phyloP scores from a whole-genome alignment of 2,888 invertebrate species.

The Tupiocoris notatus region DNA sequence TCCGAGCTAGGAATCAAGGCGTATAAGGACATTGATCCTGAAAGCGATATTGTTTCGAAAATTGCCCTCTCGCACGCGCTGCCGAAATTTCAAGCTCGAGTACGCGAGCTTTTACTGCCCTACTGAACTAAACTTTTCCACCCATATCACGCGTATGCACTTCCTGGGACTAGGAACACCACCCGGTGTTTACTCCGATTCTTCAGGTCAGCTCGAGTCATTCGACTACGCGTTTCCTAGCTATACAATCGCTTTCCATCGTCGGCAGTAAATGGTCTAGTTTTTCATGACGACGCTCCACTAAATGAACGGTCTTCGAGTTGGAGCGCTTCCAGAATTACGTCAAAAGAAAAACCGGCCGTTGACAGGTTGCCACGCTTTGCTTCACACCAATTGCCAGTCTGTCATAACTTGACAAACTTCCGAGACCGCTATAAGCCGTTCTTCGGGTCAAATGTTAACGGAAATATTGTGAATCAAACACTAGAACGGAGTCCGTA shows the following conservation, averaged over 20 bases:
- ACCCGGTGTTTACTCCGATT: neutral
- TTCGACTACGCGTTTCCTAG: neutral
- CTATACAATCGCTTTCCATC: neutral
- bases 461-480: no score
- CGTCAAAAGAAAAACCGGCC: conserved; percentile 19
- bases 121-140: no score
- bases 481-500: no score
- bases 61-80: no score
- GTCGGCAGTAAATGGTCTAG: neutral
- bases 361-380: neutral
- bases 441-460: no score
- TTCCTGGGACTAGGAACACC: no score
- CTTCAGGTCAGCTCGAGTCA: neutral
- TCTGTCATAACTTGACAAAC: neutral
- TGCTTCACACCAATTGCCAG: neutral
- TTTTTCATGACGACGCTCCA: neutral
- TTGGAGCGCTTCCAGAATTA: conserved; percentile 14
- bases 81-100: no score
- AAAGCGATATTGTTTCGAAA: no score
- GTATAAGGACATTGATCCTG: no score
- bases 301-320: neutral
- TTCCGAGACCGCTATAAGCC: neutral
- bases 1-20: no score
- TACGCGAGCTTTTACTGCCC: no score
- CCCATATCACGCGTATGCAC: no score